Evolutionary conservation across 2,888 invertebrate species (phyloP).

Genomic region (Drosophila mulleri): DNA sequence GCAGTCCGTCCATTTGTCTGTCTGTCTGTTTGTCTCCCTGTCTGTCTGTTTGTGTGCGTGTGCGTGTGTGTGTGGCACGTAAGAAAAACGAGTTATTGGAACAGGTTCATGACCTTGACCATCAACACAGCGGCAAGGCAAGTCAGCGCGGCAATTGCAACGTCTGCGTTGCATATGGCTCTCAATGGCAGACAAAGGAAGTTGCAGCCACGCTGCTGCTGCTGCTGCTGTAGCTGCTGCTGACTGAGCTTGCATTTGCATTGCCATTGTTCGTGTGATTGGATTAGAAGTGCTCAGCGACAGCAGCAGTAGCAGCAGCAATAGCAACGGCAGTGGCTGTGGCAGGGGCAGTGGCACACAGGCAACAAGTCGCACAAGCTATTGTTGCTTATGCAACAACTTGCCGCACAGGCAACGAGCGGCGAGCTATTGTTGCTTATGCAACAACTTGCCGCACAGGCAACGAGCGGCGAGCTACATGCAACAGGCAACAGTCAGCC

Average conservation of each 20-base stretch:
- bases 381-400: slow-evolving; percentile 58
- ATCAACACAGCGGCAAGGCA: slow-evolving; percentile 72
- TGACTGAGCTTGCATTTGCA: slow-evolving; percentile 66
- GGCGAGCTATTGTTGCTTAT: slow-evolving; percentile 47
- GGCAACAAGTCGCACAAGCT: slow-evolving; percentile 63
- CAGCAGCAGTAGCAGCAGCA: slow-evolving; percentile 23
- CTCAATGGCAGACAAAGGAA: slow-evolving; percentile 68
- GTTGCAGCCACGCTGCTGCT: slow-evolving; percentile 42
- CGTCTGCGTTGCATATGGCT: slow-evolving; percentile 64
- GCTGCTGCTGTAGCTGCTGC: slow-evolving; percentile 8
- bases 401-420: slow-evolving; percentile 43
- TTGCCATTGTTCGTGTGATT: slow-evolving; percentile 71
- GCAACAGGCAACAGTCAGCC: slow-evolving; percentile 21
- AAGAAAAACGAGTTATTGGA: slow-evolving; percentile 82
- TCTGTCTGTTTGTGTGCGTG: slow-evolving; percentile 24
- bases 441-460: slow-evolving; percentile 56
- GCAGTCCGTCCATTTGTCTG: slow-evolving; percentile 21
- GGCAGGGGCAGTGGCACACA: slow-evolving; percentile 19
- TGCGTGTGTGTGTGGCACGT: slow-evolving; percentile 66
- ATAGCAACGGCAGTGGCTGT: neutral
- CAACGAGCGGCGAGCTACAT: slow-evolving; percentile 16
- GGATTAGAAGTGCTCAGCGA: slow-evolving; percentile 66
- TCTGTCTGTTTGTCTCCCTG: slow-evolving; percentile 10
- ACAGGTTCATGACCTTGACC: slow-evolving; percentile 84
- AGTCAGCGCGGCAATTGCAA: slow-evolving; percentile 53